Base-by-base conservation (phyloP, 2,113 vertebrate genomes). In the Erpornis zantholeuca region DNA sequence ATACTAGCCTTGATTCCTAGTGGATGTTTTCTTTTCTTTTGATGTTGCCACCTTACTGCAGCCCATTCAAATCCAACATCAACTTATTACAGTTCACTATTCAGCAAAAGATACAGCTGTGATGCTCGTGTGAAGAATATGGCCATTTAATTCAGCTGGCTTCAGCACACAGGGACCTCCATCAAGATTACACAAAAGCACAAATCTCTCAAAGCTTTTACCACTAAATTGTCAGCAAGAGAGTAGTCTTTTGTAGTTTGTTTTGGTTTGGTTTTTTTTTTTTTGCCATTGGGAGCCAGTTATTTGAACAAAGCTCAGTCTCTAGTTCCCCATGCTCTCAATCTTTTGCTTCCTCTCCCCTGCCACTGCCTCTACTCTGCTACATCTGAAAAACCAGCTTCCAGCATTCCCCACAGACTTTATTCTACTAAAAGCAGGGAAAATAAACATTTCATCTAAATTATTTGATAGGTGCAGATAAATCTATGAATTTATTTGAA, bases 191-290 rank as follows among this genome's bases (percentile, higher is more conserved):
- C 70, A 88, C 5, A 45, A 94, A 96, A 79, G 59, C 42, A 84
- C n/a, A 93, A 72, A 54, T 47, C 38, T 75, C 54, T 94, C 44
- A 92, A 92, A 95, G 59, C 44, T 94, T 96, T 96, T 95, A 85
- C 45, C 44, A 75, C 80, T 53, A 85, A 94, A 94, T 57, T 93
- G 68, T 89, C 27, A 87, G 56, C 40, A 82, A 88, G 78, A 79
- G 35, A 14, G 13, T 90, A 90, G n/a, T 88, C 18, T 6, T 88
- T 56, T 61, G 8, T n/a, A 1, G 28, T 44, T 49, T 20, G 38
- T 61, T 38, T 10, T 10, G 40, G 40, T 50, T n/a, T n/a, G n/a
- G n/a, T n/a, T n/a, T n/a, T n/a, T n/a, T n/a, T n/a, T 49, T 59
- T 63, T 75, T 38, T 73, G 61, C 70, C 59, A 90, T 40, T 60